Percentiles rank a stretch among this genome's conserved stretches.
Conservation (phyloP, 2,888 invertebrate genomes). For the Boloria selene region DNA sequence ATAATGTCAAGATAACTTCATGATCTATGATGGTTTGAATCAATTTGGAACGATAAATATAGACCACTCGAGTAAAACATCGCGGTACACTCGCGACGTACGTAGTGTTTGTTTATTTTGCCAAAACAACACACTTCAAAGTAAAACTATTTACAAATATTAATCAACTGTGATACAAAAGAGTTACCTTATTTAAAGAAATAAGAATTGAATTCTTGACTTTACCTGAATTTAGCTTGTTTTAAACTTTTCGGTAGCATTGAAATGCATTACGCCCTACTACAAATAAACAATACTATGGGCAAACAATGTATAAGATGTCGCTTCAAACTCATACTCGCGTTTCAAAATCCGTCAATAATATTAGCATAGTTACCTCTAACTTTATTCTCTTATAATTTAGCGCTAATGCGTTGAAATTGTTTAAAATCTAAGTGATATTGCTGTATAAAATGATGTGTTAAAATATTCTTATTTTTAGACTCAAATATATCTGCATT, state of each 20-base stretch:
- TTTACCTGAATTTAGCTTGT: conserved; percentile 11
- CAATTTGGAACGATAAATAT: no score
- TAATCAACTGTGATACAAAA: conserved; percentile 58
- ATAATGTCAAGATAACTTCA: conserved; percentile 25
- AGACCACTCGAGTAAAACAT: no score
- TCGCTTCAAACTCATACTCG: conserved; percentile 46
- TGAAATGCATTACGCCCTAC: not conserved
- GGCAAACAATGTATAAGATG: not conserved
- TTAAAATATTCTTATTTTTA: conserved; percentile 69
- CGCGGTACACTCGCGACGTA: no score
- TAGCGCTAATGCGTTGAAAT: conserved; percentile 47
- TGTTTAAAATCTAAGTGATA: conserved; percentile 54
- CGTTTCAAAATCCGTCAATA: conserved; percentile 46
- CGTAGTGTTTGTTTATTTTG: no score
- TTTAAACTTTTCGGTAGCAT: not conserved
- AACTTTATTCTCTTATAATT: conserved; percentile 43
- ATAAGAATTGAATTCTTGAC: conserved; percentile 53
- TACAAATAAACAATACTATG: not conserved
- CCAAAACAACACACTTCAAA: not conserved
- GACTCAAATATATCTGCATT: conserved; percentile 66
- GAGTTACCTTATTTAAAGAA: conserved; percentile 57
- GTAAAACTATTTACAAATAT: conserved; percentile 13
- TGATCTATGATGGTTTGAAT: conserved; percentile 7
- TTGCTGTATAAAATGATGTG: conserved; percentile 52
- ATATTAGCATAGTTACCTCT: conserved; percentile 54